Evolutionary conservation across 1,140 invertebrate genomes (phyloP).

Genomic region (Gerris buenoi): DNA sequence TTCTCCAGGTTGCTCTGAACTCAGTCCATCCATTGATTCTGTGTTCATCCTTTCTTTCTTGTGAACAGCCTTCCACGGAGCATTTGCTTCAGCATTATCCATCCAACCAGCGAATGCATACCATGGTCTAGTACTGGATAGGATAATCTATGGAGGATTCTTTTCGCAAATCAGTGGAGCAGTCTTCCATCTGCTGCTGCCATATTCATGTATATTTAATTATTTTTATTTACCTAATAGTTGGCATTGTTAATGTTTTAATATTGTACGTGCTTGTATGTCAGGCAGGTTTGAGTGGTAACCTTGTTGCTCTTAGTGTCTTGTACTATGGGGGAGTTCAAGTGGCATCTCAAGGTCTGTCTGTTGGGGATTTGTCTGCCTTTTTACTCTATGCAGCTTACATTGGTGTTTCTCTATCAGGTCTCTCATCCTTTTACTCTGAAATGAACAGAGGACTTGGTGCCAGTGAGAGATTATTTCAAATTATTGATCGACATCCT

Average conservation of each 20-base stretch:
- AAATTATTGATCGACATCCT: conserved; percentile 70
- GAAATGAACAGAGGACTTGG: conserved; percentile 87
- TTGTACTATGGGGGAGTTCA: conserved; percentile 85
- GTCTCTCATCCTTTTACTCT: conserved; percentile 77
- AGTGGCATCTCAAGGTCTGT: conserved; percentile 64
- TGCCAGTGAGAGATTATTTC: conserved; percentile 73
- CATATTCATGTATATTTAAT: background rate
- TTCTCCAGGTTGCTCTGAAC: too few relatives aligned
- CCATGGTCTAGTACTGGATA: too few relatives aligned
- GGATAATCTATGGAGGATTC: too few relatives aligned
- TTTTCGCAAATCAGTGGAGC: too few relatives aligned
- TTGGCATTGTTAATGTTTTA: too few relatives aligned
- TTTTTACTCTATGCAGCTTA: conserved; percentile 88
- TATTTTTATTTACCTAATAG: too few relatives aligned
- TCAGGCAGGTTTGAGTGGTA: conserved; percentile 83
- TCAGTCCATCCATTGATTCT: too few relatives aligned
- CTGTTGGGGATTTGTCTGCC: conserved; percentile 76
- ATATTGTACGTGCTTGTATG: background rate
- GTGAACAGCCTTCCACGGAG: too few relatives aligned
- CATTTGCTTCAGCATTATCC: too few relatives aligned
- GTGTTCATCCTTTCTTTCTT: too few relatives aligned
- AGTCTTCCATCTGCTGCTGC: background rate
- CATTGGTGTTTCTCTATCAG: conserved; percentile 73
- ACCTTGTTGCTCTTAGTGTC: conserved; percentile 78
- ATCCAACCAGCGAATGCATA: too few relatives aligned